Base-by-base conservation (phyloP, 2,797 vertebrate species). In the Hemibagrus guttatus region DNA sequence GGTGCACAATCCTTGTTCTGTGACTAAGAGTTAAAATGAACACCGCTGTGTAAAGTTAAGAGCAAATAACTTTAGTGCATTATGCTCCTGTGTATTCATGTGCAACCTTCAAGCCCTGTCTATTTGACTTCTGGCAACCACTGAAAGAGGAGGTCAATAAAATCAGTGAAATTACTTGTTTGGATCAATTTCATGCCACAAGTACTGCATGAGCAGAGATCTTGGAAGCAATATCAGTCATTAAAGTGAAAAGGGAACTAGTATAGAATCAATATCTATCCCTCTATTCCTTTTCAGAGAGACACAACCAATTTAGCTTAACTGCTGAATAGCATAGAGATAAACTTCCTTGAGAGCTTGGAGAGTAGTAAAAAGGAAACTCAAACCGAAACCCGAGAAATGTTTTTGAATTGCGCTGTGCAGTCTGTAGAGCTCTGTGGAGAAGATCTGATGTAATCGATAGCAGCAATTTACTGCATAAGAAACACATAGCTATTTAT, bases 171-270 rank as follows among this genome's bases (percentile, higher is more conserved):
- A 39, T 79, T 78, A 31, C 46, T 66, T 21, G 46, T 82, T 85
- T 69, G 42, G 74, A 87, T 90, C 85, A 85, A 90, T 88, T 71
- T 58, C 46, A 64, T 31, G 42, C 49, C 63, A 13, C 54, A 79
- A 39, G 76, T 39, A 54, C 59, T 17, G 35, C 28, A 69, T 17
- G 14, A 83, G 49, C 71, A 72, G 23, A 59, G 31, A 42, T 79
- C 49, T 75, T 79, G 59, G 49, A 88, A 87, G 72, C 28, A 39
- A 81, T 83, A 81, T 42, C 59, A 85, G 58, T 88, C 79, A 71
- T 87, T 89, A 86, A 78, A 83, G 69, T 74, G 86, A 66, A 84
- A 87, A 75, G 58, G 31, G 83, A 85, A 69, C 66, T 39, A 69
- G 69, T 84, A 58, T 31, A 76, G 12, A 75, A 88, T 88, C 89